phyloP scores from a whole-genome alignment of 2,113 vertebrate genomes.

The Sisor rabdophorus region DNA sequence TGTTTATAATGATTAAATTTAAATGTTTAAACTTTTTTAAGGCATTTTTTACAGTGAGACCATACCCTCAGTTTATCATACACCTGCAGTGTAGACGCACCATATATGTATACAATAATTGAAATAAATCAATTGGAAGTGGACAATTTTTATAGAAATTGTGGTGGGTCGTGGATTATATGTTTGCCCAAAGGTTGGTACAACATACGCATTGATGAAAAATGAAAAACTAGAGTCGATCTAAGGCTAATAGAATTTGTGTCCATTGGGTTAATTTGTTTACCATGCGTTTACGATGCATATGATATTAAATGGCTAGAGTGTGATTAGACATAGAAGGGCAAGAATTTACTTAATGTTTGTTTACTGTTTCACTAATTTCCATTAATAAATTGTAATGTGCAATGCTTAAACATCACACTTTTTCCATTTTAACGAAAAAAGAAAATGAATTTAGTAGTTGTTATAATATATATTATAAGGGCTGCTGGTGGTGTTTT shows the following conservation, averaged over 20 bases:
- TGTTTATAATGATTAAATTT: background rate
- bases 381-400: background rate
- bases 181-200: background rate
- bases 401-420: background rate
- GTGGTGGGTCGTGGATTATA: background rate
- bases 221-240: too few species aligned
- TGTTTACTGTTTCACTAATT: background rate
- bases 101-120: background rate
- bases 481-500: background rate
- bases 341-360: too few species aligned
- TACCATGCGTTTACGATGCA: background rate
- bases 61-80: background rate
- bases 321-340: background rate
- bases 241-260: too few species aligned
- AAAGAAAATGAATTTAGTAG: background rate
- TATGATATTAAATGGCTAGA: background rate
- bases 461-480: background rate
- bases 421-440: background rate
- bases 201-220: background rate
- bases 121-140: background rate
- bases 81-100: background rate
- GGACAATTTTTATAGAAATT: background rate
- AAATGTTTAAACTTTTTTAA: background rate
- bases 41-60: background rate
- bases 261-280: background rate